Conservation (phyloP, 2,797 vertebrate genomes). For the Characodon lateralis region DNA sequence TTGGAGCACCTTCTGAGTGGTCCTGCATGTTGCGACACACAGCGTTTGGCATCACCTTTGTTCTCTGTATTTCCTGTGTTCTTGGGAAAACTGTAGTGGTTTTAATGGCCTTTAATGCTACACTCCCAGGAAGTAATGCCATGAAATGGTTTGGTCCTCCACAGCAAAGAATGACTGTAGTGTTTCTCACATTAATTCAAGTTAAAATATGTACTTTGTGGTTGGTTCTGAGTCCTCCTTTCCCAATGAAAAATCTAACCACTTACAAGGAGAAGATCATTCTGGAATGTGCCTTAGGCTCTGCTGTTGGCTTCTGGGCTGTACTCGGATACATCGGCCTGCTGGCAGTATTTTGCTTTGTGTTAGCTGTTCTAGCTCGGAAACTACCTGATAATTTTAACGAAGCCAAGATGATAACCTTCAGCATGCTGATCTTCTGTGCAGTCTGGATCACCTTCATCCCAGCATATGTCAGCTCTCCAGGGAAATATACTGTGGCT, state of each 20-base stretch:
- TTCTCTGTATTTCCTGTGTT: too few relatives aligned
- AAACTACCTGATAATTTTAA: too few relatives aligned
- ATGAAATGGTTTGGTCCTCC: conserved; percentile 76
- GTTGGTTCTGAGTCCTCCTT: neutral
- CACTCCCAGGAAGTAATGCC: neutral
- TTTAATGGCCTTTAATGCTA: too few relatives aligned
- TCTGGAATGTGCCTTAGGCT: conserved; percentile 73
- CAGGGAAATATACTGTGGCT: neutral
- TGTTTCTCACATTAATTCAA: conserved; percentile 43
- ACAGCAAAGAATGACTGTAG: conserved; percentile 72
- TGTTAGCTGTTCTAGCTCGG: too few relatives aligned
- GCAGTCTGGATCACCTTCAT: neutral
- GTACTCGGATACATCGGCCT: conserved; percentile 72
- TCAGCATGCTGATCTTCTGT: too few relatives aligned
- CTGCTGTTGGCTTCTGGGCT: conserved; percentile 64
- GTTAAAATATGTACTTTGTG: conserved; percentile 29
- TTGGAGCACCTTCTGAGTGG: too few relatives aligned
- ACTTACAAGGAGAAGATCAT: conserved; percentile 66
- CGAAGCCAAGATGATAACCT: too few relatives aligned
- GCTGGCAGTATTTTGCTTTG: conserved; percentile 44
- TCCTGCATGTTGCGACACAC: too few relatives aligned
- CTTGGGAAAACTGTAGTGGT: conserved; percentile 24
- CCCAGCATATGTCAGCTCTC: conserved; percentile 3
- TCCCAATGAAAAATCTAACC: conserved; percentile 7
- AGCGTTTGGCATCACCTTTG: too few relatives aligned